Evolutionary conservation across 2,797 vertebrate genomes (phyloP), one percentile per base, ranked within the genome.

Genomic region (Syngnathus rostellatus): DNA sequence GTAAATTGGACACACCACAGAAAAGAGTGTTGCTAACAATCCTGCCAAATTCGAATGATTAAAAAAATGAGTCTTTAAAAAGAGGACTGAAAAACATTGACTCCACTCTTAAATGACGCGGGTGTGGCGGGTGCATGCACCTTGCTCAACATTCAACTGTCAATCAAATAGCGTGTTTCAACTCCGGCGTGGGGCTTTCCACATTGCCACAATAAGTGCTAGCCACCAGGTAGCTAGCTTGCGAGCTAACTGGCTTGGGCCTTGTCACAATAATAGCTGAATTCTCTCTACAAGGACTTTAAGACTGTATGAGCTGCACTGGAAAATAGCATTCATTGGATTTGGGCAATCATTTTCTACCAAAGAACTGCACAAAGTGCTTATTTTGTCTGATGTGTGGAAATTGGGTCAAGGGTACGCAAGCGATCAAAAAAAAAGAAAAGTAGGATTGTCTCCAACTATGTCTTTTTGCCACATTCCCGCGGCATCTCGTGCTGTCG

Each of bases 401-500:
- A 62, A 62, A 25, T 45, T 45, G 60, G 41, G 60, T 62, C 60
- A 62, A 62, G 41, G 41, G 60, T 62, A 62, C 25, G 60, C 40
- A 45, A 45, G 41, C 12, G 2, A 57, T 37, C 25, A 31, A 57
- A 37, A 57, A 45, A 45, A 16, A 31, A 57, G 1, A 57, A 57
- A 25, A 23, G 40, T 62, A 25, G 60, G 12, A 45, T 45, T 62
- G 21, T 62, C 41, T 62, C 60, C 40, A 45, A 25, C 37, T 39
- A 23, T 62, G 21, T 25, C 55, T 45, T 62, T 62, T 62, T 62
- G 60, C 40, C 41, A 62, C 62, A n/a, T 50, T 46, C 46, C 48
- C 16, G 25, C 63, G 25, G 48, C 37, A 53, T 72, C 64, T 55
- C 8, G 59, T 43, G 50, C 60, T 63, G 39, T 66, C 69, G 74